Base-by-base conservation (phyloP, 1,140 invertebrate genomes). In the Leptopilina clavipes region DNA sequence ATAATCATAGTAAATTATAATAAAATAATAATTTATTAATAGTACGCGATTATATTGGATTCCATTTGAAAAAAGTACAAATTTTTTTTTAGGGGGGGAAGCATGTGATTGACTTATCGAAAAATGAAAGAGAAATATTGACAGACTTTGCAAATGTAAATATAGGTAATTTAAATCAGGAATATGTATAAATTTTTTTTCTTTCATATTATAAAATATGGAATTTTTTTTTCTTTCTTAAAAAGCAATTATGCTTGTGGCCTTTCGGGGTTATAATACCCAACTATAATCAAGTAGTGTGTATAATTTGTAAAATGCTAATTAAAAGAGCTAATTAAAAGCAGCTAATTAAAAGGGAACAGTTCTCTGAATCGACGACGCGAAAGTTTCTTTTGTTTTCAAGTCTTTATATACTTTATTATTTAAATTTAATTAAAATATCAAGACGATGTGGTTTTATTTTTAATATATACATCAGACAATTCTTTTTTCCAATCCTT, bases 281-380 rank as follows among this genome's bases (percentile, higher is more conserved):
- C 59, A n/a, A 31, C 12, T 65, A 65, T 65, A 65, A 65, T 65
- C 25, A 65, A 37, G 59, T 17, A 17, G n/a, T 52, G 59, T 65
- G n/a, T 65, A 65, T 65, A 65, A 65, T 25, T 65, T 65, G 59
- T 65, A 65, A 65, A 65, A 65, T 65, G 59, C 59, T 65, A 65
- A 65, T 65, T 65, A 65, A 65, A 65, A 37, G 59, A 65, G 59
- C 59, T 65, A 31, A 65, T 65, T 65, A 65, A 65, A 65, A 65
- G 25, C 59, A 65, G 59, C 59, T 65, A 65, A 65, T 65, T 65
- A 31, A 65, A 65, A 31, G 59, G 2, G 59, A 25, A 65, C 22
- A 65, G 59, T 65, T 65, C 59, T 25, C 22, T 37, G 59, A 65
- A 65, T 65, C 19, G 22, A 14, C 59, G 59, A 65, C 59, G 25